Conservation (phyloP, 2,888 invertebrate genomes). For the Apodemia hepburni region DNA sequence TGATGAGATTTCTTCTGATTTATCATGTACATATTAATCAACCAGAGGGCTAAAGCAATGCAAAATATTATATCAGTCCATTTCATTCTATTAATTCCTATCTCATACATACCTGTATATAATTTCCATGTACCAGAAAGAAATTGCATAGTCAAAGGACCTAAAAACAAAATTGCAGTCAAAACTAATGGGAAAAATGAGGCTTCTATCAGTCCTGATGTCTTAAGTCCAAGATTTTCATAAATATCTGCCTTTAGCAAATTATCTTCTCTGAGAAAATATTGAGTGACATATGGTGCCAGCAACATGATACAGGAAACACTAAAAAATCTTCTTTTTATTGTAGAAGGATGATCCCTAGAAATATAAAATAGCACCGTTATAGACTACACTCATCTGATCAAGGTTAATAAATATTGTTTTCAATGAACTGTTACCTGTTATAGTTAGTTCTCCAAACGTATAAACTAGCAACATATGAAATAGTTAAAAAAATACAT, state of each 20-base stretch:
- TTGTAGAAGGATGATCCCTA: conserved; percentile 93
- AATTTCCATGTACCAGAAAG: conserved; percentile 84
- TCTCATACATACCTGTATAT: conserved; percentile 79
- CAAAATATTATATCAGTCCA: not conserved
- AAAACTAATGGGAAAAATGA: conserved; percentile 86
- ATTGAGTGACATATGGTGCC: conserved; percentile 88
- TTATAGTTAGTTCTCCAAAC: conserved; percentile 89
- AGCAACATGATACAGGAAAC: conserved; percentile 90
- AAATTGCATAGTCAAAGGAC: conserved; percentile 88
- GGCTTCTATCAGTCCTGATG: conserved; percentile 87
- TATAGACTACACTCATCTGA: not conserved
- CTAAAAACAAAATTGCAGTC: conserved; percentile 90
- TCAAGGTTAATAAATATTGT: not conserved
- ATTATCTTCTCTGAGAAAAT: conserved; percentile 83
- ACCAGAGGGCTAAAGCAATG: too few species aligned
- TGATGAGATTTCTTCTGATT: too few species aligned
- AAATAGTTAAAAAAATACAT: conserved; percentile 87
- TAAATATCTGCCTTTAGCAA: conserved; percentile 82
- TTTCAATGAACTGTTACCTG: conserved; percentile 77
- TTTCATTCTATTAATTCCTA: not conserved
- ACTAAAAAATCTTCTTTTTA: conserved; percentile 93
- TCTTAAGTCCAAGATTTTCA: conserved; percentile 87
- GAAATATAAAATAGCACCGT: conserved; percentile 38
- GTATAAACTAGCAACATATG: conserved; percentile 93
- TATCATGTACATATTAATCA: too few species aligned